Conservation (phyloP, 1,140 invertebrate species). For the Drosophila ironensis region DNA sequence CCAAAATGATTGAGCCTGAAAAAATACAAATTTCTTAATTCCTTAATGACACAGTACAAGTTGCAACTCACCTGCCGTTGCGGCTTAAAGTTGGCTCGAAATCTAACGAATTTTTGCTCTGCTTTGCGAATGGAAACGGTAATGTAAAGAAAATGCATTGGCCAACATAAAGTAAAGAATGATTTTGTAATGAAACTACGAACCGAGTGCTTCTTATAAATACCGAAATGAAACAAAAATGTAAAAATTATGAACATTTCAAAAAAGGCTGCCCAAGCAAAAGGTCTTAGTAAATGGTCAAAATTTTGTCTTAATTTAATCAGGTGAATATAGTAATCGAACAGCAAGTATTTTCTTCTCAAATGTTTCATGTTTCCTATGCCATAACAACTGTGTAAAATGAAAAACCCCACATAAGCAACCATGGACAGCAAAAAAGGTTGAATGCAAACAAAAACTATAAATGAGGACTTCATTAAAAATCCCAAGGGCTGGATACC, state of each 20-base stretch:
- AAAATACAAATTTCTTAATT: neutral
- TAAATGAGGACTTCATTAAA: neutral
- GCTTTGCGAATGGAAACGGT: neutral
- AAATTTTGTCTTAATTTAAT: constrained; percentile 34
- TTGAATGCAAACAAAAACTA: constrained; percentile 34
- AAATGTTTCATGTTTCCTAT: neutral
- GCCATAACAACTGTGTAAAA: constrained; percentile 25
- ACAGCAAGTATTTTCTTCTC: neutral
- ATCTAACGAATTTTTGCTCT: constrained; percentile 22
- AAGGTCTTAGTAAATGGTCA: constrained; percentile 34
- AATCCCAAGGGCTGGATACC: neutral
- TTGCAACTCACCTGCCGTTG: neutral
- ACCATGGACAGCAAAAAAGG: constrained; percentile 8
- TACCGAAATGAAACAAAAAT: constrained; percentile 15
- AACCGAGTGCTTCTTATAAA: constrained; percentile 17
- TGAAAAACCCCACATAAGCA: constrained; percentile 26
- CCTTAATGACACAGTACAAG: neutral
- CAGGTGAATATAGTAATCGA: constrained; percentile 15
- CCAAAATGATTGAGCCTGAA: constrained; percentile 31
- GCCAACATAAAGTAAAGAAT: neutral
- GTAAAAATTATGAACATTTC: neutral
- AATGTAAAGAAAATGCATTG: constrained; percentile 16
- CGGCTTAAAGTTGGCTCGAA: neutral
- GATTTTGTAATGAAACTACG: neutral
- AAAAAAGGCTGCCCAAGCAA: constrained; percentile 20